Percentiles rank a stretch among this genome's conserved stretches.
Conservation (phyloP, 2,113 vertebrate species). For the Hippotragus niger region DNA sequence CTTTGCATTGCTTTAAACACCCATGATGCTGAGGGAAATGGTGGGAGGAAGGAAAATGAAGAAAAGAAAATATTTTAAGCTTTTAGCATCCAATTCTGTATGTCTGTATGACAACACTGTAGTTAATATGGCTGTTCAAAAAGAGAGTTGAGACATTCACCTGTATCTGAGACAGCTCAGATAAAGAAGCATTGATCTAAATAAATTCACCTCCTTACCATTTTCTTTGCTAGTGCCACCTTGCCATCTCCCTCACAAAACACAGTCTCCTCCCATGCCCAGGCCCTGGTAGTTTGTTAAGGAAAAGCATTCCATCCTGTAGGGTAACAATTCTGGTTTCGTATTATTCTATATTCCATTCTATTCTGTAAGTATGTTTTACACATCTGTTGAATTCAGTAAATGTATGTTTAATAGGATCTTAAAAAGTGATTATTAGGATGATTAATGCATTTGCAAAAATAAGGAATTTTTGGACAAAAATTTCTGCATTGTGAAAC, state of each 20-base stretch:
- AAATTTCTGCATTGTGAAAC: neutral
- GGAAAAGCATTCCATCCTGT: neutral
- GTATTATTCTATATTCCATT: neutral
- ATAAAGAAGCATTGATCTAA: neutral
- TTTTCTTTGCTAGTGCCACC: neutral
- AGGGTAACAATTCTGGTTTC: neutral
- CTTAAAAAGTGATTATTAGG: neutral
- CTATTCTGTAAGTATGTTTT: neutral
- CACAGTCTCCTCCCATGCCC: neutral
- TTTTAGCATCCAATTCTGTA: neutral
- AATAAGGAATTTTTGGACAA: neutral
- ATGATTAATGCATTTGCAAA: constrained; percentile 19
- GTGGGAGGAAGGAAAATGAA: constrained; percentile 49
- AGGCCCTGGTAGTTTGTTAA: neutral
- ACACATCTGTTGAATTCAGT: neutral
- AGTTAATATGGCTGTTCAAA: neutral
- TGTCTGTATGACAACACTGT: neutral
- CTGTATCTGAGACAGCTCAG: neutral
- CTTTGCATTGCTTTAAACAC: constrained; percentile 42
- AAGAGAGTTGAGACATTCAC: neutral
- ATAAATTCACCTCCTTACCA: neutral
- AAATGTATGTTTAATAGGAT: neutral
- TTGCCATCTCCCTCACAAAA: neutral
- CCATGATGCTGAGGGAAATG: neutral
- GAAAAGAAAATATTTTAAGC: constrained; percentile 1